phyloP scores from a whole-genome alignment of 2,888 invertebrate genomes.

The Pterostichus madidus region DNA sequence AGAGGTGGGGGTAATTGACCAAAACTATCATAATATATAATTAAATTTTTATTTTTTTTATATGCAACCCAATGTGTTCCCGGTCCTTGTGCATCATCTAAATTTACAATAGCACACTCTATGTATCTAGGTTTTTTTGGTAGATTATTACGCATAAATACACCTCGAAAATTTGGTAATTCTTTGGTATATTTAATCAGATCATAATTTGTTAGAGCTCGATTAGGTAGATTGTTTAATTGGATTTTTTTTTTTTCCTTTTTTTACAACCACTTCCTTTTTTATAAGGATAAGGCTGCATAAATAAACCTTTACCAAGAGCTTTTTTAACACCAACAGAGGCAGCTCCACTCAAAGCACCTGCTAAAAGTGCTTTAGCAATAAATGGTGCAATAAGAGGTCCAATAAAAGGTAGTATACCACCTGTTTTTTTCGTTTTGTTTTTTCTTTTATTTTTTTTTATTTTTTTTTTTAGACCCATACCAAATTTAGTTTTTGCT shows the following conservation, averaged over 20 bases:
- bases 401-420: slow-evolving; percentile 70
- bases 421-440: slow-evolving; percentile 64
- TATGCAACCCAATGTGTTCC: not conserved
- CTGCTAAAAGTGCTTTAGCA: slow-evolving; percentile 71
- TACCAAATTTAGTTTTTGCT: slow-evolving; percentile 69
- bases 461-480: slow-evolving; percentile 41
- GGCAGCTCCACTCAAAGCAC: slow-evolving; percentile 72
- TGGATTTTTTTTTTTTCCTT: not conserved
- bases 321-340: slow-evolving; percentile 59
- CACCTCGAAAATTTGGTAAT: slow-evolving; percentile 71
- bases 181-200: slow-evolving; percentile 70
- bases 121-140: not conserved
- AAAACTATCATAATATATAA: slow-evolving; percentile 6
- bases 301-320: slow-evolving; percentile 21
- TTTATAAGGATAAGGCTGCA: not conserved
- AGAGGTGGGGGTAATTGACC: too few relatives aligned
- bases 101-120: not conserved
- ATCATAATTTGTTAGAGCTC: slow-evolving; percentile 67
- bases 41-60: too few relatives aligned
- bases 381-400: slow-evolving; percentile 68
- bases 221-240: not conserved
- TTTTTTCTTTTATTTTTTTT: not conserved
- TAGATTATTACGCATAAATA: slow-evolving; percentile 71
- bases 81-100: not conserved
- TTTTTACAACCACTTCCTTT: not conserved